A percentile compares a stretch with the other conserved stretches of the same genome.
Evolutionary conservation across 1,140 invertebrate genomes (phyloP).

Genomic region (Acromyrmex charruanus): DNA sequence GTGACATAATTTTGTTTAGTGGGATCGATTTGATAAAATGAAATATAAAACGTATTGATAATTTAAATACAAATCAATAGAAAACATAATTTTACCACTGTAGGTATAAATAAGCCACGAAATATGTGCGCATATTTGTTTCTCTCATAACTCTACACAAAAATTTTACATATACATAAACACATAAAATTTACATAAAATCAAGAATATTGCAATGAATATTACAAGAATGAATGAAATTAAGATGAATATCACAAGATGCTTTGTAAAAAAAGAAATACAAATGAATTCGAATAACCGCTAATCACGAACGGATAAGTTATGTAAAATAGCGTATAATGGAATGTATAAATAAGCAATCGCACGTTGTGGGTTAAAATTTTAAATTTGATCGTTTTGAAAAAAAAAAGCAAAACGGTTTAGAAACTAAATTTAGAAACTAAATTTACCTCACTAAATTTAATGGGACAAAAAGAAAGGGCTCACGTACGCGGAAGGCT

Average conservation of each 20-base stretch:
- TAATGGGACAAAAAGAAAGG: background rate
- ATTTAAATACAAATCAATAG: background rate
- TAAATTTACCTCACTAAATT: background rate
- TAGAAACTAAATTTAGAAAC: no score
- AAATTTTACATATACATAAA: background rate
- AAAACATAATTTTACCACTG: background rate
- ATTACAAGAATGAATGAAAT: no score
- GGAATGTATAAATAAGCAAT: background rate
- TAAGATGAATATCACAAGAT: background rate
- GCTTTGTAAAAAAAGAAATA: background rate
- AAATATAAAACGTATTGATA: background rate
- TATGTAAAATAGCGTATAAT: background rate
- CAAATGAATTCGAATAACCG: background rate
- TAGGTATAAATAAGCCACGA: background rate
- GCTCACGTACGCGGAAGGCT: conserved; percentile 54
- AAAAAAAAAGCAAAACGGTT: no score
- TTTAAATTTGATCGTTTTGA: no score
- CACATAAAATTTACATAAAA: background rate
- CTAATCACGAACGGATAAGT: background rate
- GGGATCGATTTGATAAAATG: background rate
- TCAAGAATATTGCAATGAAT: no score
- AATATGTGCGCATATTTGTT: background rate
- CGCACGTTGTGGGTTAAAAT: no score
- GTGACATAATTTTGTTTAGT: no score
- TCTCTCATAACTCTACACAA: background rate